Evolutionary conservation across 2,797 vertebrate species (phyloP).

Genomic region (Natrix natrix): DNA sequence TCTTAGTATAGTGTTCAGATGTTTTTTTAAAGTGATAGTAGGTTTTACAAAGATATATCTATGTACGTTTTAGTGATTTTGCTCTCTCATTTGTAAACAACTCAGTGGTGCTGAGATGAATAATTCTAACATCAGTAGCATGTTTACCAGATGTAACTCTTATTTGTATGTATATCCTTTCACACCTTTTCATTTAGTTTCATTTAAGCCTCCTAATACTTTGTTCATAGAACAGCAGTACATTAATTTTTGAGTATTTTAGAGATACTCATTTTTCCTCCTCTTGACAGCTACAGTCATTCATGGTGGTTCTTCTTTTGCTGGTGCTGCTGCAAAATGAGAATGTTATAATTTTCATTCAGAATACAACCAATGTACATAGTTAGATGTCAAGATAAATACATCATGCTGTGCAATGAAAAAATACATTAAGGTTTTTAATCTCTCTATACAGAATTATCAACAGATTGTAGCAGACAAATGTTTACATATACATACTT

Average conservation of each 20-base stretch:
- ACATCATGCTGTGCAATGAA: background rate
- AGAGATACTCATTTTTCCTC: background rate
- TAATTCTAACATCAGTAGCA: background rate
- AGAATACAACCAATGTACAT: background rate
- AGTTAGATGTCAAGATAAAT: background rate
- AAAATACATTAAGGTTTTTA: background rate
- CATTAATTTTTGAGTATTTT: background rate
- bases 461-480: background rate
- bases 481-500: background rate
- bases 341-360: background rate
- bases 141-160: background rate
- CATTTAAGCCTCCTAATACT: background rate
- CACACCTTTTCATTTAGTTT: background rate
- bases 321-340: background rate
- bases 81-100: background rate
- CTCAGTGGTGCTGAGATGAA: background rate
- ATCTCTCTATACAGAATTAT: background rate
- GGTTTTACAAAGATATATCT: background rate
- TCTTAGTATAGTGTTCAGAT: background rate
- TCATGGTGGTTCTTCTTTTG: background rate
- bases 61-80: background rate
- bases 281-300: background rate
- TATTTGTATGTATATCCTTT: background rate
- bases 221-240: background rate
- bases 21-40: background rate